A percentile compares a stretch with the other conserved stretches of the same genome.
Conservation (phyloP, 2,113 vertebrate species). For the Monarcha castaneiventris region DNA sequence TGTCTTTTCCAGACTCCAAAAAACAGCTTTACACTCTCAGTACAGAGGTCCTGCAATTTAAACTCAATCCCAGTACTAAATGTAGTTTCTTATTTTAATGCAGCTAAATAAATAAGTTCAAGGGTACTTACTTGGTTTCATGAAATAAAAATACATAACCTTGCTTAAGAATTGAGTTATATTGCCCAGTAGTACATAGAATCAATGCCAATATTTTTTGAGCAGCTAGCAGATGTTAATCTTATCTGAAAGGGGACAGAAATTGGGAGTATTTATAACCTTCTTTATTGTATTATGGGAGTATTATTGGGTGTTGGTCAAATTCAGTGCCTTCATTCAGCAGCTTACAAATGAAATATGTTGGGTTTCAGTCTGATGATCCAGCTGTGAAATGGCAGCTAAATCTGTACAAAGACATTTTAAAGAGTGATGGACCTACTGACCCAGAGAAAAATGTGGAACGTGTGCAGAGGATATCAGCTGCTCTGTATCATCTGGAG, state of each 20-base stretch:
- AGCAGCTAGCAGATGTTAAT: background rate
- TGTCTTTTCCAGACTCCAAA: background rate
- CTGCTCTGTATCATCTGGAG: constrained; percentile 94
- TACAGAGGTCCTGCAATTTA: background rate
- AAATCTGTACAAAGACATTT: constrained; percentile 92
- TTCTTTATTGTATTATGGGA: background rate
- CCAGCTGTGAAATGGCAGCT: constrained; percentile 97
- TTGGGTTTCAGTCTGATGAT: constrained; percentile 87
- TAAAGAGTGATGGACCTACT: constrained; percentile 81
- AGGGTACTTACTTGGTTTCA: background rate
- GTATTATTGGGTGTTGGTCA: background rate
- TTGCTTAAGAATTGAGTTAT: background rate
- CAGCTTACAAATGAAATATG: background rate
- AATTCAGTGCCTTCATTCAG: background rate
- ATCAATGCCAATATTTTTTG: background rate
- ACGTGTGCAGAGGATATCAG: constrained; percentile 95
- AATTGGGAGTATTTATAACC: background rate
- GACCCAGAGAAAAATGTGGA: constrained; percentile 88
- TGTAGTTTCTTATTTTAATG: background rate
- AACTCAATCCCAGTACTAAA: background rate
- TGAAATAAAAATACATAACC: background rate
- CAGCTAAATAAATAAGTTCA: background rate
- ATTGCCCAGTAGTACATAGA: background rate
- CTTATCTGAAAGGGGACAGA: background rate
- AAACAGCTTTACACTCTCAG: background rate